These are phyloP conservation scores for Drosophila pruinosa DNA, from an alignment of 1,140 invertebrate species.

Conservation along the genomic window DNA sequence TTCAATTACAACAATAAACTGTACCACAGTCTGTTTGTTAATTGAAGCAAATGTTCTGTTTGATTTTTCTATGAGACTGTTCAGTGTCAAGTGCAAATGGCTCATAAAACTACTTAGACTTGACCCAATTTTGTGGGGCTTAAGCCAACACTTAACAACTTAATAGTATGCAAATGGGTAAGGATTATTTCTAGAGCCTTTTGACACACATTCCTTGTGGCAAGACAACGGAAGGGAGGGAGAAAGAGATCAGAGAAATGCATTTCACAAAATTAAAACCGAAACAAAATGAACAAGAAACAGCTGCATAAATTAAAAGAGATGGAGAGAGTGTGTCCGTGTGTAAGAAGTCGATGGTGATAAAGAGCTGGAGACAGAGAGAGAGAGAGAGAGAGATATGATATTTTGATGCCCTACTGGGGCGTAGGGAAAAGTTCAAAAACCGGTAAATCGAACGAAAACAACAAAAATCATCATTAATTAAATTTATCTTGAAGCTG, in stretches of 20 bases:
- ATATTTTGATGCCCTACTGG: constrained; percentile 5
- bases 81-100: constrained; percentile 52
- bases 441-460: constrained; percentile 63
- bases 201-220: constrained; percentile 37
- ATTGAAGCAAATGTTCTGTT: constrained; percentile 47
- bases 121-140: constrained; percentile 49
- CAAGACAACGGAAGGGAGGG: not conserved
- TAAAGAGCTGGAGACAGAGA: not conserved
- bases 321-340: constrained; percentile 4
- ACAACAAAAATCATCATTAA: constrained; percentile 61
- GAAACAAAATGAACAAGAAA: constrained; percentile 32
- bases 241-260: constrained; percentile 42
- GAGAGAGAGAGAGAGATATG: not conserved
- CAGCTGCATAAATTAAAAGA: constrained; percentile 56
- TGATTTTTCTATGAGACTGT: constrained; percentile 4
- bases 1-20: constrained; percentile 35
- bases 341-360: not conserved
- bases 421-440: constrained; percentile 67
- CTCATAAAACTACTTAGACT: constrained; percentile 38
- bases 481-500: constrained; percentile 53
- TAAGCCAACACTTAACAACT: constrained; percentile 4
- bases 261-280: constrained; percentile 53
- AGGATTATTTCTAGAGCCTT: constrained; percentile 41
- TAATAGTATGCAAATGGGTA: constrained; percentile 22
- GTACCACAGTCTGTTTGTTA: not conserved